phyloP scores from a whole-genome alignment of 2,888 invertebrate species.

The Neuroscelio doddi region DNA sequence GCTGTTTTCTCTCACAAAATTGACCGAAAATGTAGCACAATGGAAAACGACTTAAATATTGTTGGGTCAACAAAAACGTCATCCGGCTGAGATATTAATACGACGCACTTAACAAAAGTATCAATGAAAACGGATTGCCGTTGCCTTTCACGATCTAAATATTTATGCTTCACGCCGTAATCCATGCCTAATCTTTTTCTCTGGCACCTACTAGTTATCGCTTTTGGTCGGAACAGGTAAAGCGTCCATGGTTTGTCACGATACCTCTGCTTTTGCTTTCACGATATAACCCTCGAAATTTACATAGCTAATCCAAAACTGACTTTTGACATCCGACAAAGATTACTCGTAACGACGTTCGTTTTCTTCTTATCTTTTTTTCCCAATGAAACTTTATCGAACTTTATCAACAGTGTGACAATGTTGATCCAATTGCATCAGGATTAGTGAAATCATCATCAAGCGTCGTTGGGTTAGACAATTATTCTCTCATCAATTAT shows the following conservation, averaged over 20 bases:
- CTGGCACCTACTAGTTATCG: constrained; percentile 30
- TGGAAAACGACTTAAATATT: not conserved
- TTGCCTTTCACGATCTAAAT: constrained; percentile 39
- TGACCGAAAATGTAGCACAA: too few relatives aligned
- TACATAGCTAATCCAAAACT: not conserved
- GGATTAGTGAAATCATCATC: too few relatives aligned
- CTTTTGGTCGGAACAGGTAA: constrained; percentile 23
- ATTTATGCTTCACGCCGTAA: constrained; percentile 40
- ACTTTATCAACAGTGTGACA: too few relatives aligned
- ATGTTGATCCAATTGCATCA: too few relatives aligned
- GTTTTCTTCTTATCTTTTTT: too few relatives aligned
- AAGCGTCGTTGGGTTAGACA: not conserved
- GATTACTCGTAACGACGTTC: too few relatives aligned
- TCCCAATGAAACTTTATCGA: too few relatives aligned
- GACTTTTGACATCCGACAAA: too few relatives aligned
- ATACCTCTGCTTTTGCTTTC: too few relatives aligned
- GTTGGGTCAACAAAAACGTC: constrained; percentile 27
- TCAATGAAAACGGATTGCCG: constrained; percentile 28
- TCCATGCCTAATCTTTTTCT: constrained; percentile 35
- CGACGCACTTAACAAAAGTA: constrained; percentile 29
- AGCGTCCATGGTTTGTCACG: constrained; percentile 33
- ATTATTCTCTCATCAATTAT: constrained; percentile 21
- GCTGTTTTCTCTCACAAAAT: constrained; percentile 22
- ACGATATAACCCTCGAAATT: constrained; percentile 13
- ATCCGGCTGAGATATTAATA: constrained; percentile 41